A percentile compares a stretch with the other conserved stretches of the same genome.
Evolutionary conservation across 2,113 vertebrate species (phyloP).

Genomic region (Natator depressus): DNA sequence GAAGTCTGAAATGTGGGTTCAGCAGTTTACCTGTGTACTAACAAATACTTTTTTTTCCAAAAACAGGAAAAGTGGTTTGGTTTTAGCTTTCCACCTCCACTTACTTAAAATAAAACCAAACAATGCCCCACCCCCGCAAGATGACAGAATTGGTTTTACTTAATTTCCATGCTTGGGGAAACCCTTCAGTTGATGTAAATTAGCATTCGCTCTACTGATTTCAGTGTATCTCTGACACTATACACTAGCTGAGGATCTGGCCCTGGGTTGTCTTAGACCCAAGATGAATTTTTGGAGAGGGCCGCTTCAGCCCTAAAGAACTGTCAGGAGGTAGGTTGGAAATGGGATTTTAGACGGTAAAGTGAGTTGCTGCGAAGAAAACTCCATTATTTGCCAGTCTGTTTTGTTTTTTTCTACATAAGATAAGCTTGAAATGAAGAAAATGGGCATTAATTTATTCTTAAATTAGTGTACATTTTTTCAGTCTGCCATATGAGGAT

Average conservation of each 20-base stretch:
- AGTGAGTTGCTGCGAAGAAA: not conserved
- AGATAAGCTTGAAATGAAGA: not conserved
- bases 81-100: not conserved
- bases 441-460: not conserved
- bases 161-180: not conserved
- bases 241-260: not conserved
- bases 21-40: not conserved
- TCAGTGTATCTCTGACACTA: not conserved
- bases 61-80: not conserved
- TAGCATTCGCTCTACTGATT: not conserved
- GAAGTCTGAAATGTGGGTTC: not conserved
- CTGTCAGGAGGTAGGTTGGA: not conserved
- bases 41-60: not conserved
- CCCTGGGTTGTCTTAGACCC: not conserved
- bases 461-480: not conserved
- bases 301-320: not conserved
- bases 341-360: not conserved
- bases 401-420: not conserved
- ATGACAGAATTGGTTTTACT: not conserved
- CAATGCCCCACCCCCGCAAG: not conserved
- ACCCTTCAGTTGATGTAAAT: not conserved
- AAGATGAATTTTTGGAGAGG: not conserved
- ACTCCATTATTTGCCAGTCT: not conserved
- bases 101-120: not conserved
- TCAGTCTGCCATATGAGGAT: not conserved